Base-by-base conservation (phyloP, 2,797 vertebrate species). In the Platalea minor region DNA sequence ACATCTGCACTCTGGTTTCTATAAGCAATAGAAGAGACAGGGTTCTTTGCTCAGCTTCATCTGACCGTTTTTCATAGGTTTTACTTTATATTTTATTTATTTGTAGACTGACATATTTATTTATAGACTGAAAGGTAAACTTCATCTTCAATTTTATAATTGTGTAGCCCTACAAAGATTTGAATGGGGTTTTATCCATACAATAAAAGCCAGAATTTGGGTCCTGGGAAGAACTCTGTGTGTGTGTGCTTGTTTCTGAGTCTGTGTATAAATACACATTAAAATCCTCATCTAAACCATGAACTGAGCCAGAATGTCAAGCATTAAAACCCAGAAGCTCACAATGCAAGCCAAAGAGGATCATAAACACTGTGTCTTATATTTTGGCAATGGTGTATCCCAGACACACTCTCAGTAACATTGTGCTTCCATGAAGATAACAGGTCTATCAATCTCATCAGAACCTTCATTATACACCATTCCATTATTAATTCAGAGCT, bases 1-100 rank as follows among this genome's bases (percentile, higher is more conserved):
- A 92, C 94, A 95, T 94, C 96, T 95, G 96, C 87, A 94, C 61
- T 76, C 51, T 60, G 73, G 31, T 94, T 94, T 91, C 91, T 81
- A 25, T 20, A 90, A 93, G 92, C 67, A 91, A 35, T 41, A 64
- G 70, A 69, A 81, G 77, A 84, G 46, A 73, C 24, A 35, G 12
- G 10, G 54, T n/a, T 95, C 90, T 86, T 87, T 76, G 8, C 93
- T 87, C 39, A 92, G 63, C 63, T 95, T 79, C 74, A 59, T 81
- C 80, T 93, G 60, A 59, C 46, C 61, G 21, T n/a, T 92, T 78
- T 91, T 84, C 77, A 79, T 69, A 81, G 7, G 5, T n/a, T 88
- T 78, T 78, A 51, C 17, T 86, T 84, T 28, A 24, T 87, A 79
- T 89, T 69, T 75, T 75, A 76, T 84, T 87, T 56, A 87, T 86